phyloP scores from a whole-genome alignment of 2,113 vertebrate species.

The Ovis canadensis region DNA sequence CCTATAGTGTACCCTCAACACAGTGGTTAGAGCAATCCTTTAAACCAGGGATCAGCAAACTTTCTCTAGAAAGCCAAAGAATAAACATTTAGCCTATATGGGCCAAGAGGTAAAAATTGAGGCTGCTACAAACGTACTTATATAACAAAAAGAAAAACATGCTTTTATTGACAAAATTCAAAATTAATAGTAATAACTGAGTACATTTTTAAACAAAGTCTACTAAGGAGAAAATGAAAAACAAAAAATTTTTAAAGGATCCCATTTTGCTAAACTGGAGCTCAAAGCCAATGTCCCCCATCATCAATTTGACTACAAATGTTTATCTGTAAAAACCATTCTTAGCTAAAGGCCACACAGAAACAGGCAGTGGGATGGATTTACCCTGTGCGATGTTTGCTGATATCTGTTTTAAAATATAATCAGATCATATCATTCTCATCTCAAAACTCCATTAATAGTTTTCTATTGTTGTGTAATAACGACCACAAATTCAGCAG shows the following conservation, averaged over 20 bases:
- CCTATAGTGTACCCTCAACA: neutral
- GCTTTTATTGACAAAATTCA: neutral
- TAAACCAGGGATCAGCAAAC: neutral
- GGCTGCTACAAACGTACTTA: neutral
- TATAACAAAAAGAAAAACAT: neutral
- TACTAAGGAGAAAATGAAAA: neutral
- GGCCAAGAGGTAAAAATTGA: neutral
- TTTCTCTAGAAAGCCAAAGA: neutral
- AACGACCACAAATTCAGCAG: neutral
- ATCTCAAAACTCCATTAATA: neutral
- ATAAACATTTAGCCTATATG: neutral
- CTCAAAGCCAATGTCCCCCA: neutral
- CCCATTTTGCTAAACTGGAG: neutral
- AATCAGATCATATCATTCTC: neutral
- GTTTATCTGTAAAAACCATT: conserved; percentile 10
- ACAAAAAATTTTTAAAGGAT: neutral
- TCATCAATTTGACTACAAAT: neutral
- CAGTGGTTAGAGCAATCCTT: neutral
- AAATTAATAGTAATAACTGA: neutral
- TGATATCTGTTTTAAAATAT: neutral
- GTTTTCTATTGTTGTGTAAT: neutral
- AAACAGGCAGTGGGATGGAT: neutral
- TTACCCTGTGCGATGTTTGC: neutral
- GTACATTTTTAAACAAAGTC: neutral
- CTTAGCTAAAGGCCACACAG: neutral